Evolutionary conservation across 1,140 invertebrate species (phyloP), one percentile per base, ranked within the genome.

Genomic region (Conus ventricosus): DNA sequence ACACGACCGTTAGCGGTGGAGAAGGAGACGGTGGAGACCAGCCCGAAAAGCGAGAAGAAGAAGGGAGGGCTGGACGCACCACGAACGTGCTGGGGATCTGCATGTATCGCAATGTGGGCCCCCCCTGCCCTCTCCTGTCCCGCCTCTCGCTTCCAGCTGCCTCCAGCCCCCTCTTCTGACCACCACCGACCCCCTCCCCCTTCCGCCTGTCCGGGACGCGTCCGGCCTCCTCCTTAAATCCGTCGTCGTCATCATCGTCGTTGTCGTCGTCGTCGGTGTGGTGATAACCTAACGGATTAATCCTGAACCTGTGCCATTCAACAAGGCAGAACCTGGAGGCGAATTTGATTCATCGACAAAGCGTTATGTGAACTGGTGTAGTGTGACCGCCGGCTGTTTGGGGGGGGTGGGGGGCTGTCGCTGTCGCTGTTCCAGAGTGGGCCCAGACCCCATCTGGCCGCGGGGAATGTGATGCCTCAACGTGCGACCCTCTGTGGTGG

Each of bases 111-210:
- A 71, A 71, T 71, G 67, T 71, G 67, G 67, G 67, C 13, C 6
- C 17, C 67, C 67, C 67, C 67, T 71, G 67, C 20, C 67, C 67
- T 23, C 67, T 71, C 67, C 67, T n/a, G 67, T 71, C 67, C 67
- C 13, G 67, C 67, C 67, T 71, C 17, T 71, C 67, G 67, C 67
- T 71, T 71, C 67, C 67, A 71, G 67, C 67, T 71, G 67, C 67
- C 67, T 71, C 67, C 67, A n/a, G 67, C 67, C 67, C 67, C 67
- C 6, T 71, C 67, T 13, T 71, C 67, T 71, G 20, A 71, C 20
- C 67, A 71, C 67, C 67, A 71, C 67, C 67, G 67, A 13, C 67
- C 67, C 67, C 67, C 67, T 71, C 67, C 67, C 20, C 67, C 67
- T 71, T 20, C 67, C 23, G 67, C 67, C 20, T 71, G 17, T 23